Percentiles rank a stretch among this genome's conserved stretches.
phyloP scores from a whole-genome alignment of 2,113 vertebrate species.

The Sialia sialis region DNA sequence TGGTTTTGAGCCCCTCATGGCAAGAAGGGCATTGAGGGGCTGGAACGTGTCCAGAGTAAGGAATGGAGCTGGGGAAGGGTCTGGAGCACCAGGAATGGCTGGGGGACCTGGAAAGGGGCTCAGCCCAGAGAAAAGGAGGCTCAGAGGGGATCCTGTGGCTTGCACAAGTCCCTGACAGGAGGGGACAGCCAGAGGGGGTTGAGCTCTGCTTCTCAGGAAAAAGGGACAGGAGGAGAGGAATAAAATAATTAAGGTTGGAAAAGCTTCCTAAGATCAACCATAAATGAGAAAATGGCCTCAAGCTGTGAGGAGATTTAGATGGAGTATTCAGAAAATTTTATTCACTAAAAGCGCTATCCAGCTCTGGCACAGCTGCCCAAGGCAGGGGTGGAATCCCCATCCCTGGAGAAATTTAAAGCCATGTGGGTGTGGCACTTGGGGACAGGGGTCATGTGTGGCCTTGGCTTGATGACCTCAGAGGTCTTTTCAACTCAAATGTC shows the following conservation, averaged over 20 bases:
- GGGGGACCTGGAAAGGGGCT: neutral
- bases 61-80: accelerated
- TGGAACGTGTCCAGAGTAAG: accelerated
- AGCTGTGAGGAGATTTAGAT: neutral
- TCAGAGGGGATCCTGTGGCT: neutral
- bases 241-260: neutral
- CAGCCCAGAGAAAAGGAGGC: neutral
- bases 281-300: neutral
- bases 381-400: neutral
- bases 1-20: neutral
- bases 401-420: neutral
- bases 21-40: neutral
- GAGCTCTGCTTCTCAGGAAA: neutral
- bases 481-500: neutral
- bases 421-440: neutral
- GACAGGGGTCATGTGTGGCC: neutral
- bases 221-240: neutral
- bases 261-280: neutral
- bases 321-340: neutral
- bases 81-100: accelerated
- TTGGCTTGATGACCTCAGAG: neutral
- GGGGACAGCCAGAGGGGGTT: accelerated
- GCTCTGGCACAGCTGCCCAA: neutral
- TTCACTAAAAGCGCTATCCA: neutral
- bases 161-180: neutral